These are phyloP conservation scores for Pteropus rufus DNA, from an alignment of 2,797 vertebrate genomes.

Conservation along the genomic window DNA sequence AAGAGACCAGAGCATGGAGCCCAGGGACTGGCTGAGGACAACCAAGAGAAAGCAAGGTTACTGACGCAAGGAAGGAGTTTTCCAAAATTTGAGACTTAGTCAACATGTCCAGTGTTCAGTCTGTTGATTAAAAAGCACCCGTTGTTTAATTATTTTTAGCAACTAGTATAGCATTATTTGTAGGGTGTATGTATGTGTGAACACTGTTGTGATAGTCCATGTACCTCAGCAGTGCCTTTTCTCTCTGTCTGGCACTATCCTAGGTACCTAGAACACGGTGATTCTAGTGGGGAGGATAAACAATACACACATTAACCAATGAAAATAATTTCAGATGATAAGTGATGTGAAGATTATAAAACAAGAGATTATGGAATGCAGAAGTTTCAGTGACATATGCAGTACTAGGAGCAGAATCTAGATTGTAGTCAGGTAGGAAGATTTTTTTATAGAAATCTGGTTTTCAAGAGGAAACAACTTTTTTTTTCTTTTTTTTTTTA, in stretches of 20 bases:
- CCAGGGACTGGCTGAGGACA: background rate
- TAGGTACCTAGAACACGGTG: background rate
- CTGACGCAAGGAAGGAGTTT: background rate
- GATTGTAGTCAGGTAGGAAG: background rate
- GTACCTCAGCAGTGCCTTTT: fast-evolving
- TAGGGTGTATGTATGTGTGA: background rate
- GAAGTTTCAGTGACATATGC: background rate
- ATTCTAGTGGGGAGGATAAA: background rate
- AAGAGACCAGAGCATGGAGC: background rate
- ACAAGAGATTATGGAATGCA: background rate
- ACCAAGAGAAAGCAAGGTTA: background rate
- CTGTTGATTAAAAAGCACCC: background rate
- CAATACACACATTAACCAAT: background rate
- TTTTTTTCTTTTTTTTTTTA: background rate
- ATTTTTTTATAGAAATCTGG: background rate
- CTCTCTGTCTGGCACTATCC: background rate
- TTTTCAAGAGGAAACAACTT: slow-evolving; percentile 6
- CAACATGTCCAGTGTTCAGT: background rate
- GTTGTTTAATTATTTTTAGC: background rate
- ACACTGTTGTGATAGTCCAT: fast-evolving
- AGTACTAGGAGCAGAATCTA: background rate
- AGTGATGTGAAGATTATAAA: background rate
- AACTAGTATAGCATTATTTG: fast-evolving
- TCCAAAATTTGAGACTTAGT: background rate
- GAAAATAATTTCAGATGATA: background rate